Evolutionary conservation across 2,888 invertebrate genomes (phyloP), one percentile per base, ranked within the genome.

Genomic region (Parnassius apollo): DNA sequence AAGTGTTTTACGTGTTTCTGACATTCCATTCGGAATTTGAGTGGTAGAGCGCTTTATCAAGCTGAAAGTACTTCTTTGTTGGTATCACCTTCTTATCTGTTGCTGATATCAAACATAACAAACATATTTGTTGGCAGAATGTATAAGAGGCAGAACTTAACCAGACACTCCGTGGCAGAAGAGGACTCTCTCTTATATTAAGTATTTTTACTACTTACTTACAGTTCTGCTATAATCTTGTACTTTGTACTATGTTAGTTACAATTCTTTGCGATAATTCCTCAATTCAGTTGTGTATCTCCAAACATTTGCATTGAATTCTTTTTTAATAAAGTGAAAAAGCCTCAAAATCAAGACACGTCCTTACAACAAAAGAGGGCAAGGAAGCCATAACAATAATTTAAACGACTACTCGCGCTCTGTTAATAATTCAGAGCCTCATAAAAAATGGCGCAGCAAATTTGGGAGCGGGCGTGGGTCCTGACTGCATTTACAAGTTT

Each of bases 381-480:
- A 51, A 53, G 55, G 58, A 67, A 68, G 73, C 81, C 75, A 78
- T 84, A 83, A 85, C 80, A 85, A 80, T 85, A 88, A 83, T 83
- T 85, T 82, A 82, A 78, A 78, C 70, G 80, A 75, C 77, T 78
- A 77, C 80, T 78, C 73, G 75, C 69, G 70, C 74, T 71, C 67
- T 71, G 69, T 88, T 83, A 87, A 88, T 88, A 88, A 89, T 88
- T 78, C 82, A 86, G 73, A 60, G 75, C 70, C 77, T 77, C 84
- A 81, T 84, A 87, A 88, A 89, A 89, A 88, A 87, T 76, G 76
- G 75, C 62, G 48, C 42, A 45, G 25, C 35, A 42, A 62, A 62
- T 60, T 54, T 63, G 66, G 61, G 62, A 49, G 64, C 25, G 55
- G 42, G 57, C 45, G 48, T 53, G 61, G 48, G 13, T 59, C 46